Evolutionary conservation across 2,888 invertebrate species (phyloP), one percentile per base, ranked within the genome.

Genomic region (Caenorhabditis sinica): DNA sequence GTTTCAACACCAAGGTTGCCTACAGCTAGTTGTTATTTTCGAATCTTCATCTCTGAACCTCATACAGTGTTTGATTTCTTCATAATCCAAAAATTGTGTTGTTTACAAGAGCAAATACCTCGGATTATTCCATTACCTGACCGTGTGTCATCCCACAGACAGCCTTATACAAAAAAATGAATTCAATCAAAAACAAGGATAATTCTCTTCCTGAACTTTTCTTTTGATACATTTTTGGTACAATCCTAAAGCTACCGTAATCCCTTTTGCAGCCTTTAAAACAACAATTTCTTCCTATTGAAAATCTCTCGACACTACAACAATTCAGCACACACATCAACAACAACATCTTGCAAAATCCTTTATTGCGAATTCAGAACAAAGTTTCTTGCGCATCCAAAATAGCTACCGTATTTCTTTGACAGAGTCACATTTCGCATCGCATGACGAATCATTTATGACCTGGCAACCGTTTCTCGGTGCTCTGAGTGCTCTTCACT

Each of bases 401-500:
- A 61, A 60, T 45, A 56, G 33, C 58, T 58, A 72, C 60, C 58
- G 72, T 60, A 61, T 43, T 23, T 53, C 58, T 58, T 15, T 58
- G 17, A n/a, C 2, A 8, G n/a, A 49, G 20, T 60, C 58, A 30
- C n/a, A 30, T 60, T 63, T 63, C 25, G 43, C 23, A 43, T 40
- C 23, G 30, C 36, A 58, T 60, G 72, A 72, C 56, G 61, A 61
- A 56, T 45, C 17, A 72, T 60, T 58, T 33, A 72, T 60, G 43
- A 43, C 60, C 53, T 71, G 66, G 13, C 45, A 66, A 66, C 66
- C 49, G 66, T 66, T 66, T 66, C 66, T 49, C 30, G 20, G 25
- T 49, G 45, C 30, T 43, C 43, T 23, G 63, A 63, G 43, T 40
- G 63, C 63, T 63, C 25, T 56, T 56, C 56, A 56, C 56, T 28